phyloP scores from a whole-genome alignment of 2,888 invertebrate genomes.

The Lissonota sp. region DNA sequence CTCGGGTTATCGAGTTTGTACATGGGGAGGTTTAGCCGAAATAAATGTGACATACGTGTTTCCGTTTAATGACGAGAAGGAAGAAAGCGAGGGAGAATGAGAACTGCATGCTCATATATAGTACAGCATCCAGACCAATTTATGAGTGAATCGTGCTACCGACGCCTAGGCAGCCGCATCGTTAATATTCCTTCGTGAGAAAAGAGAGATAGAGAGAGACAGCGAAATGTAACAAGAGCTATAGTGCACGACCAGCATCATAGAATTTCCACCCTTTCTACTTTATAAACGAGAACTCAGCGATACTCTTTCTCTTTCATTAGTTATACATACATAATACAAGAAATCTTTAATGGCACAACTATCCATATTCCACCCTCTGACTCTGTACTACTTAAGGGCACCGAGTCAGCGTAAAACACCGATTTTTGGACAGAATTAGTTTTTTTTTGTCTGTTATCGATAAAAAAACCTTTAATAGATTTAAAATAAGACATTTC shows the following conservation, averaged over 20 bases:
- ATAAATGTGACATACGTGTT: constrained; percentile 63
- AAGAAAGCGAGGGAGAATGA: neutral
- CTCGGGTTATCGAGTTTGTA: constrained; percentile 5
- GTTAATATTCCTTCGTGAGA: constrained; percentile 58
- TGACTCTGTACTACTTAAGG: no score
- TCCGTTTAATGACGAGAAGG: constrained; percentile 55
- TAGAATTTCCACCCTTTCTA: constrained; percentile 23
- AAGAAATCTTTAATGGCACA: no score
- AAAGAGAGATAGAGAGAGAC: constrained; percentile 1
- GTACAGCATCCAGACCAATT: constrained; percentile 51
- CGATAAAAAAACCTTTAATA: no score
- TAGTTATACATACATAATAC: no score
- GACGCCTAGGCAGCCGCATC: constrained; percentile 55
- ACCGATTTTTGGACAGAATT: no score
- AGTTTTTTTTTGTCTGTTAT: no score
- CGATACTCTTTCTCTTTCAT: neutral
- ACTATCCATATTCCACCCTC: no score
- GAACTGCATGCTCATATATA: neutral
- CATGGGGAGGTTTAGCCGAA: constrained; percentile 25
- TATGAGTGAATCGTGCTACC: constrained; percentile 63
- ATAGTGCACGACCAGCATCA: constrained; percentile 25
- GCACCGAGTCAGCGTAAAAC: no score
- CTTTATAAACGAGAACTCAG: constrained; percentile 17
- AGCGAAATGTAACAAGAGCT: constrained; percentile 27
- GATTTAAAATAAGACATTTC: no score